Evolutionary conservation across 2,888 invertebrate species (phyloP).

Genomic region (Oscheius sp.): DNA sequence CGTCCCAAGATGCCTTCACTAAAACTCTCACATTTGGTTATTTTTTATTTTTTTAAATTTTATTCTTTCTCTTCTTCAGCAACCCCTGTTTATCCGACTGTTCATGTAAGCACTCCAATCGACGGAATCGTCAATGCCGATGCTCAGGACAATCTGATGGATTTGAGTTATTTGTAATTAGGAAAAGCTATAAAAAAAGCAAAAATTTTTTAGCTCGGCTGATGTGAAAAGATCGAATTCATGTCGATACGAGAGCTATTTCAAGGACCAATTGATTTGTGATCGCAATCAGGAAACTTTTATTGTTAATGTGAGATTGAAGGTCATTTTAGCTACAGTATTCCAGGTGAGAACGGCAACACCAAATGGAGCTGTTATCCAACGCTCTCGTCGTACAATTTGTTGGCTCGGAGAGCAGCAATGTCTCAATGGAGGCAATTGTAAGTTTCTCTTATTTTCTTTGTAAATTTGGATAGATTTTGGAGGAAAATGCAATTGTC

Average conservation of each 20-base stretch:
- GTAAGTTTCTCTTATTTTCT: background rate
- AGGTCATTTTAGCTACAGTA: background rate
- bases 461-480: background rate
- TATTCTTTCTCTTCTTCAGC: background rate
- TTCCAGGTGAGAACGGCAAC: conserved; percentile 1
- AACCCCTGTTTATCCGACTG: background rate
- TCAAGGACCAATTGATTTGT: conserved; percentile 30
- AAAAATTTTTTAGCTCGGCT: background rate
- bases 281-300: conserved; percentile 12
- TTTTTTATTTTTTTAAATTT: background rate
- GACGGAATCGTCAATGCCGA: background rate
- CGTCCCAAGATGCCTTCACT: background rate
- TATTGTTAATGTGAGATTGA: background rate
- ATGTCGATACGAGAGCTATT: conserved; percentile 37
- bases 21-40: background rate
- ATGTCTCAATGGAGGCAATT: conserved; percentile 11
- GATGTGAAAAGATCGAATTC: conserved; percentile 8
- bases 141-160: background rate
- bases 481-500: background rate
- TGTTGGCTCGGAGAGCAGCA: background rate
- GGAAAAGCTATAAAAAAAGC: too few relatives aligned
- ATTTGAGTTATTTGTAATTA: background rate
- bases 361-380: background rate
- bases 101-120: conserved; percentile 11
- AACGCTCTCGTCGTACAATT: background rate